A percentile compares a stretch with the other conserved stretches of the same genome.
These are phyloP conservation scores for Sycophila texana DNA, from an alignment of 2,888 invertebrate genomes.

Conservation along the genomic window DNA sequence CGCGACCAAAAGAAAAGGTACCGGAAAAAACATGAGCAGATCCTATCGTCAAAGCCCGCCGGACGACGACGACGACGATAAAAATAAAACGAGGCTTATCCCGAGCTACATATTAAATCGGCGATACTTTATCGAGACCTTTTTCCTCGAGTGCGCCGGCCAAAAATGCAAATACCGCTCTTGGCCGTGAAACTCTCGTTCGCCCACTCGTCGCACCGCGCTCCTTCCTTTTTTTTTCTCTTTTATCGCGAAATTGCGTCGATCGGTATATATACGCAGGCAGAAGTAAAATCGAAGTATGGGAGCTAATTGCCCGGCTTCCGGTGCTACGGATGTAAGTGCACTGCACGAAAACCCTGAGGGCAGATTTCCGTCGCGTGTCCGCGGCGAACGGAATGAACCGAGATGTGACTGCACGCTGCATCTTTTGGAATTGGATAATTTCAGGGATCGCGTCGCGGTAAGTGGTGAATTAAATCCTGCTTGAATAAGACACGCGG, in stretches of 20 bases:
- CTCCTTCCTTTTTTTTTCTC: slow-evolving; percentile 28
- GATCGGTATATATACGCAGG: neutral
- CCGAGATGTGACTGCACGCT: too few species aligned
- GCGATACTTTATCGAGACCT: slow-evolving; percentile 34
- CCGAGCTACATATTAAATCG: neutral
- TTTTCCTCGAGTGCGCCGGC: neutral
- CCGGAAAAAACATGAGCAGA: slow-evolving; percentile 37
- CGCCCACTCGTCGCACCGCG: neutral
- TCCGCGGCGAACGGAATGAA: neutral
- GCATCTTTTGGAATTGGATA: too few species aligned
- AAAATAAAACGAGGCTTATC: neutral
- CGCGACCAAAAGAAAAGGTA: neutral
- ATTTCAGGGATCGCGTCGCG: too few species aligned
- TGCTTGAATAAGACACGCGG: too few species aligned
- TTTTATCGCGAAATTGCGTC: neutral
- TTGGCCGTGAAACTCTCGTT: slow-evolving; percentile 49
- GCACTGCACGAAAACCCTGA: neutral
- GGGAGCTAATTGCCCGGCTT: slow-evolving; percentile 50
- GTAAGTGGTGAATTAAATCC: too few species aligned
- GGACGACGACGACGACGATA: neutral
- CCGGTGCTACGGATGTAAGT: slow-evolving; percentile 27
- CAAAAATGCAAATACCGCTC: slow-evolving; percentile 32
- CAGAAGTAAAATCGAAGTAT: slow-evolving; percentile 28
- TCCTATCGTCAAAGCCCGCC: slow-evolving; percentile 5
- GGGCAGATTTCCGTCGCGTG: slow-evolving; percentile 13